Evolutionary conservation across 2,888 invertebrate genomes (phyloP), one percentile per base, ranked within the genome.

Genomic region (Eupithecia exiguata): DNA sequence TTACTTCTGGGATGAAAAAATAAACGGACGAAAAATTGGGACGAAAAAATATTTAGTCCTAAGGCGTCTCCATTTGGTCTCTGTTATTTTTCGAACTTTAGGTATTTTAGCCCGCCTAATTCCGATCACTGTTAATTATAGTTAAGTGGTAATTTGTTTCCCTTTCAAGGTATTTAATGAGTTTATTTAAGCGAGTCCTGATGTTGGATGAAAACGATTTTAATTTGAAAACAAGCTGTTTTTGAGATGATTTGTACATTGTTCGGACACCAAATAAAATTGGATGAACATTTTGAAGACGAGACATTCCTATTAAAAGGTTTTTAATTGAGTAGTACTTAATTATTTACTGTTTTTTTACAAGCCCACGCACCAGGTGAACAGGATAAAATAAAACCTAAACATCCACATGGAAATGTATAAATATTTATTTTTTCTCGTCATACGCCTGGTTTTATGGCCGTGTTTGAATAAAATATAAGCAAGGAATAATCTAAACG

Each of bases 121-220:
- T n/a, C n/a, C n/a, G n/a, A n/a, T n/a, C n/a, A n/a, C n/a, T n/a
- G n/a, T n/a, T n/a, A n/a, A n/a, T 88, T 88, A 87, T 80, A 65
- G 78, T 69, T 84, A n/a, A 65, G 84, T 83, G 84, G 81, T 86
- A 87, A 87, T 88, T 89, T 84, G 85, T 84, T 85, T 83, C 36
- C 63, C 63, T 35, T 63, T 61, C 6, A n/a, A 35, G 75, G 79
- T 76, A 80, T 86, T 83, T 84, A 84, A 84, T 84, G 84, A 85
- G 81, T 86, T 86, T 74, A 61, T 82, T 80, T 77, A 82, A 82
- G 74, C 68, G 58, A 63, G 21, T 35, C 12, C 9, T 58, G n/a
- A 14, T 58, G 12, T 25, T 58, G 58, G 5, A 3, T 58, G 58
- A 25, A 49, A 53, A 53, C 53, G 21, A 21, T 21, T 53, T 53